Percentiles rank a stretch among this genome's conserved stretches.
Evolutionary conservation across 2,797 vertebrate species (phyloP).

Genomic region (Macrochelys suwanniensis): DNA sequence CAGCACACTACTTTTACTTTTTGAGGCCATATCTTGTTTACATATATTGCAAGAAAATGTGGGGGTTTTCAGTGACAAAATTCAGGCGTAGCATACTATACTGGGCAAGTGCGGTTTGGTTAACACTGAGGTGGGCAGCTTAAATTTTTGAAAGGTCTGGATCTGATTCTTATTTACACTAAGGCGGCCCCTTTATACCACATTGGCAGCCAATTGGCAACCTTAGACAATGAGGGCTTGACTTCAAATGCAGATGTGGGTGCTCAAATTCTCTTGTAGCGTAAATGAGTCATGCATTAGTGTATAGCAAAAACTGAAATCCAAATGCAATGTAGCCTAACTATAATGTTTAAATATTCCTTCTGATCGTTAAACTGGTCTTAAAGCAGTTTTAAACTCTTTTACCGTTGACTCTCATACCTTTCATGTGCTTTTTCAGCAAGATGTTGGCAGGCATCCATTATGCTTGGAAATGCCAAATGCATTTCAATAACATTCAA

Average conservation of each 20-base stretch:
- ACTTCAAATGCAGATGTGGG: not conserved
- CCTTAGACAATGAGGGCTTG: not conserved
- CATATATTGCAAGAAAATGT: not conserved
- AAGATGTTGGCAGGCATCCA: not conserved
- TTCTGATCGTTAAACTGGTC: not conserved
- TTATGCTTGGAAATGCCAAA: constrained; percentile 11
- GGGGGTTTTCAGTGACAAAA: not conserved
- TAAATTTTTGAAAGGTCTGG: not conserved
- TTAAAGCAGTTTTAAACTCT: not conserved
- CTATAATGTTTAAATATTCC: not conserved
- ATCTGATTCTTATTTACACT: not conserved
- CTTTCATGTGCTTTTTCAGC: not conserved
- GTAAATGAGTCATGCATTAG: not conserved
- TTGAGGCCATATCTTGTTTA: not conserved
- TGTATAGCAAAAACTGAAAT: not conserved
- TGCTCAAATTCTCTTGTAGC: not conserved
- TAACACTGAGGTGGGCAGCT: not conserved
- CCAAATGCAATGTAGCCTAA: not conserved
- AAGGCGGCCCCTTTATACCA: not conserved
- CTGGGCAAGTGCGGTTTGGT: not conserved
- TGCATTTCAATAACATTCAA: constrained; percentile 4
- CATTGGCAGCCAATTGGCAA: not conserved
- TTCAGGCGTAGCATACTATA: not conserved
- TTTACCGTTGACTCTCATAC: not conserved
- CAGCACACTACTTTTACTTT: not conserved